Evolutionary conservation across 2,888 invertebrate genomes (phyloP), one percentile per base, ranked within the genome.

Genomic region (Zele albiditarsus): DNA sequence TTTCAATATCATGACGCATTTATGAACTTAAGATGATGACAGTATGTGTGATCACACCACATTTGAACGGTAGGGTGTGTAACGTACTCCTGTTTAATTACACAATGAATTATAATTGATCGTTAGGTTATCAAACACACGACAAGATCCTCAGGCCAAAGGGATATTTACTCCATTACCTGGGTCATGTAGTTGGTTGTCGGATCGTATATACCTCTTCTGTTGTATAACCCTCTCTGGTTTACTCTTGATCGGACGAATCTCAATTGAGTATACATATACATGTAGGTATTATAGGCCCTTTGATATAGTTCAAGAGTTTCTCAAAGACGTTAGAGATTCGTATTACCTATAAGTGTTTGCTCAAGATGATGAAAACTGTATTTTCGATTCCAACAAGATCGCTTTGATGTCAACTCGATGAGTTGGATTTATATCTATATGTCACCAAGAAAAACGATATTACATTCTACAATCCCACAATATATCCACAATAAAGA

Each of bases 101-200:
- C 77, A 78, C 79, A 79, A 79, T 79, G 78, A 78, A 78, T 78
- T 78, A 79, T 79, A 79, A 77, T 79, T 77, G 78, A 79, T 78
- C 76, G 78, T 70, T 42, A 73, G 69, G 71, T 63, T 27, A 49
- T 25, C 31, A 63, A 53, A 63, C 71, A 53, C 63, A 63, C 66
- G 71, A 79, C 79, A 78, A 76, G 76, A 75, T 76, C 71, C 76
- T 58, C 71, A 27, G 73, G 46, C 65, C 71, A 73, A 75, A 74
- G 79, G 79, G 78, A 73, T 79, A 77, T 80, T 80, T 80, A 79
- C 80, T 80, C 78, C 79, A 80, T 80, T 80, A 79, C 77, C 76
- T 74, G 49, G 77, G 73, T 71, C 77, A 73, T 79, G 77, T 75
- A 77, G 74, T 73, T 75, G 77, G 68, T 70, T 79, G 75, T 78